Conservation (phyloP, 2,888 invertebrate species). For the Calameuta filiformis region DNA sequence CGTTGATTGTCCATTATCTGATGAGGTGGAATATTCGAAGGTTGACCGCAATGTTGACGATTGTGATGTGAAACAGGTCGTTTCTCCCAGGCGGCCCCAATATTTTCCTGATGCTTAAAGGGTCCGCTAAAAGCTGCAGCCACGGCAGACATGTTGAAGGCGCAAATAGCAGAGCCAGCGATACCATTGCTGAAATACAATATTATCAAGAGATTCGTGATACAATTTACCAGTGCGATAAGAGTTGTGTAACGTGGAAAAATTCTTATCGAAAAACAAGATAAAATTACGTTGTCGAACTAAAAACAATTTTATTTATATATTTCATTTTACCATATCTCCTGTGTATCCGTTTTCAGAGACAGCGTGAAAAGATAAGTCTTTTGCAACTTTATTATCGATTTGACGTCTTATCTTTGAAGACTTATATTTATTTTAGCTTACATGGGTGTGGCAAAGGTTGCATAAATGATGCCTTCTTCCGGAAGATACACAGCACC, state of each 20-base stretch:
- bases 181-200: conserved; percentile 78
- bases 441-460: conserved; percentile 85
- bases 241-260: neutral
- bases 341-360: neutral
- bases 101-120: conserved; percentile 84
- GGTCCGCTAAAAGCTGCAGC: conserved; percentile 85
- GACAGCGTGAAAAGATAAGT: neutral
- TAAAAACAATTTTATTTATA: neutral
- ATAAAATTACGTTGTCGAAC: neutral
- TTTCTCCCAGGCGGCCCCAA: conserved; percentile 84
- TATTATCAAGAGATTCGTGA: neutral
- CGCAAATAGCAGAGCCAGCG: conserved; percentile 91
- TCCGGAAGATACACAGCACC: conserved; percentile 82
- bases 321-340: neutral
- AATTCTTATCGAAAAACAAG: neutral
- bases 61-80: conserved; percentile 65
- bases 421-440: conserved; percentile 24
- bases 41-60: conserved; percentile 64
- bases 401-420: neutral
- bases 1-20: conserved; percentile 75
- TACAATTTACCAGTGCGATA: neutral
- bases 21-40: conserved; percentile 49
- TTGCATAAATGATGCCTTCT: conserved; percentile 83
- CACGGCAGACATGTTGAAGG: conserved; percentile 87
- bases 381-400: neutral